phyloP scores from a whole-genome alignment of 2,797 vertebrate genomes.

The Enteromius paludinosus region DNA sequence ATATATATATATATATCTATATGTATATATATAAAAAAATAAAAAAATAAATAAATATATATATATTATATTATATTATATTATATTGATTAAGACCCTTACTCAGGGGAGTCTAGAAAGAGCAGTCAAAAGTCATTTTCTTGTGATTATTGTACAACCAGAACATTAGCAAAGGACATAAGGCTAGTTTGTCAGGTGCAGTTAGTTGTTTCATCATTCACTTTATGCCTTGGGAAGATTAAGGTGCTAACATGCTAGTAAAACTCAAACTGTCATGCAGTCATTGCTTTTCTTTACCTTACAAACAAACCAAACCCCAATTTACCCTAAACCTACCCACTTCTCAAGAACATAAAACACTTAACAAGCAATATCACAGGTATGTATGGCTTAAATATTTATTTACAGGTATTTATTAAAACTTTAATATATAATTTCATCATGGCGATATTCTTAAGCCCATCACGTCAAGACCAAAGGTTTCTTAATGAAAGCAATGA shows the following conservation, averaged over 20 bases:
- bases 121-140: neutral
- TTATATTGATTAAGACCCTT: neutral
- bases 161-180: neutral
- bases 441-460: neutral
- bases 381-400: neutral
- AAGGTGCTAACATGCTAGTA: slow-evolving; percentile 49
- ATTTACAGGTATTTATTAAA: neutral
- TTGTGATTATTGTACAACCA: neutral
- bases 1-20: too few species aligned
- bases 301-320: neutral
- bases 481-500: neutral
- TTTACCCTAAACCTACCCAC: neutral
- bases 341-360: neutral
- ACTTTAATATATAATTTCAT: neutral
- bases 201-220: slow-evolving; percentile 16
- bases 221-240: slow-evolving; percentile 21
- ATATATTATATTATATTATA: too few species aligned
- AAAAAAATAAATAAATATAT: too few species aligned
- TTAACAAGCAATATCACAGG: neutral
- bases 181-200: neutral
- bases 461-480: neutral
- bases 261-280: slow-evolving; percentile 47
- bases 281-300: slow-evolving; percentile 48
- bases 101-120: neutral
- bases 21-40: too few species aligned